Evolutionary conservation across 2,113 vertebrate genomes (phyloP).

Genomic region (Diadophis punctatus): DNA sequence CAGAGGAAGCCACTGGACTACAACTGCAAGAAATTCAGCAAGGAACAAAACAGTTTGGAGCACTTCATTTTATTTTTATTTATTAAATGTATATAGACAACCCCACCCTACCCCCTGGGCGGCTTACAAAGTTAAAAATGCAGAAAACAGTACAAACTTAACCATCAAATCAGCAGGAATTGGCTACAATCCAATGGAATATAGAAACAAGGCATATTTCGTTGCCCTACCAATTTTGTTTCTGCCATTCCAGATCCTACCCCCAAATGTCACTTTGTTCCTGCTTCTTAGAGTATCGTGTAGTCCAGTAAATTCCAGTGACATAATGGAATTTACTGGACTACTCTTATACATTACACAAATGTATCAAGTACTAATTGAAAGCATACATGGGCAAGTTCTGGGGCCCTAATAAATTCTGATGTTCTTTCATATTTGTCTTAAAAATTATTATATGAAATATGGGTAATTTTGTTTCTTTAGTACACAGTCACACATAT

Average conservation of each 20-base stretch:
- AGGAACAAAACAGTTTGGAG: not conserved
- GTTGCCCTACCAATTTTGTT: not conserved
- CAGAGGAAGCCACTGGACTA: not conserved
- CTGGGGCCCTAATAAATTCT: not conserved
- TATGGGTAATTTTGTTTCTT: not conserved
- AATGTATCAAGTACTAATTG: no score
- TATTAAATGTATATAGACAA: not conserved
- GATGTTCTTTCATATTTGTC: not conserved
- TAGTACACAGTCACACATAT: not conserved
- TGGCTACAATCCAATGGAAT: not conserved
- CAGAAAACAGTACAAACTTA: not conserved
- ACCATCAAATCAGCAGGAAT: not conserved
- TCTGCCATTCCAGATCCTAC: not conserved
- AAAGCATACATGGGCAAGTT: not conserved
- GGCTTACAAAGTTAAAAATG: not conserved
- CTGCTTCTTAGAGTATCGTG: not conserved
- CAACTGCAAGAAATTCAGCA: not conserved
- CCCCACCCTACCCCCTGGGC: not conserved
- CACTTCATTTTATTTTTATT: not conserved
- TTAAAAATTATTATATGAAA: not conserved
- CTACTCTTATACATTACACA: not conserved
- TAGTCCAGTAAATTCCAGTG: not conserved
- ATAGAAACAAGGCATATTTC: not conserved
- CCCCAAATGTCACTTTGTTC: not conserved
- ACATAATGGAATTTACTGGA: not conserved